A percentile compares a stretch with the other conserved stretches of the same genome.
Conservation (phyloP, 2,888 invertebrate genomes). For the Lepidochitona cinerea region DNA sequence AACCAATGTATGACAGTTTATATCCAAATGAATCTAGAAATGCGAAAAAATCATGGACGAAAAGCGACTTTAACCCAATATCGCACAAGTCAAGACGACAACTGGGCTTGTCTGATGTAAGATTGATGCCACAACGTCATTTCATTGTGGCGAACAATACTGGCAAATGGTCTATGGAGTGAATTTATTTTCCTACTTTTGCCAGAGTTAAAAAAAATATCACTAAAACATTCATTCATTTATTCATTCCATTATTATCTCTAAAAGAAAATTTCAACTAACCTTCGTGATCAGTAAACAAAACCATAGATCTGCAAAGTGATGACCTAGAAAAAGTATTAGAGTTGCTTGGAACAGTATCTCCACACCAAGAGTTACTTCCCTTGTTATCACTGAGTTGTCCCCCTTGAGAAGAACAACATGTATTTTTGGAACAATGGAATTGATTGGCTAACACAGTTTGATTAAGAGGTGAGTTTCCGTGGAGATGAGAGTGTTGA, state of each 20-base stretch:
- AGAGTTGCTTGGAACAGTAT: slow-evolving; percentile 6
- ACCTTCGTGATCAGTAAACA: slow-evolving; percentile 43
- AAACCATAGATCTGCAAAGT: slow-evolving; percentile 32
- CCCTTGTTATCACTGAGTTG: not conserved
- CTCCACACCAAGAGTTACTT: not conserved
- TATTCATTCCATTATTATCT: not conserved
- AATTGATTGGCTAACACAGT: no score
- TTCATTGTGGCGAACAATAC: no score
- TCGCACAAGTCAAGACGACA: no score
- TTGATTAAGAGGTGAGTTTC: not conserved
- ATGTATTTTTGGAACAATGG: no score
- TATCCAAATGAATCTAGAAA: no score
- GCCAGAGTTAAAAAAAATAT: not conserved
- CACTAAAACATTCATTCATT: not conserved
- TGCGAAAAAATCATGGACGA: no score
- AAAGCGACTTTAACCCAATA: no score
- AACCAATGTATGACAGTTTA: no score
- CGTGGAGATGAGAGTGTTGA: not conserved
- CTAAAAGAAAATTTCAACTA: not conserved
- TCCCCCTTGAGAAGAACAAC: not conserved
- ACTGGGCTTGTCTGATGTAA: no score
- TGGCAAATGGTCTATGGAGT: not conserved
- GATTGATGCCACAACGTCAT: no score
- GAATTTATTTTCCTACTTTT: not conserved
- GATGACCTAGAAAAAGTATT: no score